Evolutionary conservation across 2,113 vertebrate genomes (phyloP), one percentile per base, ranked within the genome.

Genomic region (Sceloporus undulatus): DNA sequence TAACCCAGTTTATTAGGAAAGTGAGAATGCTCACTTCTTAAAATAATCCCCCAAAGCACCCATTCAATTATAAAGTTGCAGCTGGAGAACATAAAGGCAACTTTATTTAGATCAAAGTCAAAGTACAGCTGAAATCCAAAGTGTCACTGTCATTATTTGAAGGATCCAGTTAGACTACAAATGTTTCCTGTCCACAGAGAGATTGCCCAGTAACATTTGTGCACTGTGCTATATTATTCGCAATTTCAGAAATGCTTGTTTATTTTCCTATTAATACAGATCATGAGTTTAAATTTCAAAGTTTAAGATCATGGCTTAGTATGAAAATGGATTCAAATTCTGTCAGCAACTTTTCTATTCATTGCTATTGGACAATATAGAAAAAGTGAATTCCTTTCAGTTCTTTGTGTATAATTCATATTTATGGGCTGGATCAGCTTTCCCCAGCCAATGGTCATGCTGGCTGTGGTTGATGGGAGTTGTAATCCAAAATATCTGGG

Each of bases 51-150:
- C 86, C 85, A 52, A 92, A 89, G 76, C 23, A 13, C 2, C 21
- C 66, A 14, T 87, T 88, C 75, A 94, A 86, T 92, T 91, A 88
- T 27, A 38, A 91, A 88, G 21, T 23, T 65, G 65, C 38, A 84
- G 74, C 14, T 74, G 52, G 59, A 4, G 4, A 25, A 27, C 88
- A 93, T 34, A 80, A 89, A 29, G 27, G 62, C 74, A 91, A 89
- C 80, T 74, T 88, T 88, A 2, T 23, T 85, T 88, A 90, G 66
- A 87, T 88, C 85, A 90, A 89, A 27, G 6, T 23, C 40, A n/a
- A 29, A 71, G 87, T 11, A 70, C 73, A 25, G 16, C 66, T 86
- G 68, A 93, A 92, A 85, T 85, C 16, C 75, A 89, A 89, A 4
- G 8, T 89, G 10, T 65, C 4, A 14, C 34, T 1, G n/a, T 78